These are phyloP conservation scores for Ceryle rudis DNA, from an alignment of 2,797 vertebrate species.

Conservation along the genomic window DNA sequence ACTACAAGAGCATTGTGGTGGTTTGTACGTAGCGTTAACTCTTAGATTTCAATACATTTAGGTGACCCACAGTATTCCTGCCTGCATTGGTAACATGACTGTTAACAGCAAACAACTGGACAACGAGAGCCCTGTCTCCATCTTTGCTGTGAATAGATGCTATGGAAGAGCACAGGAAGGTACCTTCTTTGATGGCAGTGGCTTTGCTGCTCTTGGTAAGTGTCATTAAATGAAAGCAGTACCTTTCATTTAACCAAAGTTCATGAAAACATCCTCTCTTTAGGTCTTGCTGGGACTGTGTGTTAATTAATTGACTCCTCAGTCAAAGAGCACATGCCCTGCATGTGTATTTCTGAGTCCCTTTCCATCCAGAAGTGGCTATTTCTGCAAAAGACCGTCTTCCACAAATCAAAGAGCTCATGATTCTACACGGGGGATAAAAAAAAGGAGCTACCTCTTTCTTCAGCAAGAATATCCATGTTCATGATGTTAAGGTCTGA, in stretches of 20 bases:
- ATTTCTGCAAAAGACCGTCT: neutral
- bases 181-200: constrained; percentile 91
- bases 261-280: neutral
- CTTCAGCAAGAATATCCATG: neutral
- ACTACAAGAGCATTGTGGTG: neutral
- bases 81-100: constrained; percentile 84
- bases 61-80: constrained; percentile 88
- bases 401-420: neutral
- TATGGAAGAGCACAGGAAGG: constrained; percentile 85
- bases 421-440: neutral
- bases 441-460: neutral
- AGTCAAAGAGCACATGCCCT: neutral
- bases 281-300: neutral
- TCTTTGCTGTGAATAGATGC: constrained; percentile 84
- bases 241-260: neutral
- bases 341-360: neutral
- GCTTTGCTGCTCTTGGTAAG: constrained; percentile 88
- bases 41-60: constrained; percentile 52
- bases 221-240: neutral
- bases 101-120: constrained; percentile 83
- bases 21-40: neutral
- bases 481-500: neutral
- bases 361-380: neutral
- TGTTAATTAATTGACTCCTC: neutral
- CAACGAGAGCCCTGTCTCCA: constrained; percentile 72